These are phyloP conservation scores for Maniola jurtina DNA, from an alignment of 1,140 invertebrate species.

Conservation along the genomic window DNA sequence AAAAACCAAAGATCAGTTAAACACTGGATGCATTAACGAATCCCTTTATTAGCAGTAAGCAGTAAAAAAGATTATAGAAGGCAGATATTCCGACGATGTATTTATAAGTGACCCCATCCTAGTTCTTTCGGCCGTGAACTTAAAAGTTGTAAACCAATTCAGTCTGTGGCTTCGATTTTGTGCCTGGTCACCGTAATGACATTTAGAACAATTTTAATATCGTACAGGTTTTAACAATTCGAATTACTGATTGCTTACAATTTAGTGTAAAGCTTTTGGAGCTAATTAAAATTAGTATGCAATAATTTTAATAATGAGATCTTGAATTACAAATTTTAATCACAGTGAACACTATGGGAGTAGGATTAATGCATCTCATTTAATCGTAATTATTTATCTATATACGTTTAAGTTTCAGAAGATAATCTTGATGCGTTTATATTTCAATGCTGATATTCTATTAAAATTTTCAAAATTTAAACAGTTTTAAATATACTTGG, in stretches of 20 bases:
- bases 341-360: conserved; percentile 38
- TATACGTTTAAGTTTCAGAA: conserved; percentile 32
- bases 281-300: conserved; percentile 30
- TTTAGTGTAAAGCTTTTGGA: conserved; percentile 30
- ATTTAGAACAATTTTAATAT: too few species aligned
- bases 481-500: conserved; percentile 37
- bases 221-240: conserved; percentile 21
- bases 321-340: conserved; percentile 32
- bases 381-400: conserved; percentile 31
- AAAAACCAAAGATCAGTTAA: too few species aligned
- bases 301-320: conserved; percentile 28
- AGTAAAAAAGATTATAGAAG: not conserved
- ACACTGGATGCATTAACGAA: not conserved
- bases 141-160: conserved; percentile 47
- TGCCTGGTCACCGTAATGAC: conserved; percentile 41
- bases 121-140: not conserved
- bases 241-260: conserved; percentile 23
- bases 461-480: conserved; percentile 39
- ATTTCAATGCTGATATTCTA: conserved; percentile 32
- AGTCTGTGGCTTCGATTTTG: conserved; percentile 39
- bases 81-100: too few species aligned
- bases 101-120: too few species aligned
- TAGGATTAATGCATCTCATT: conserved; percentile 31
- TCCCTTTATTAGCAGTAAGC: not conserved
- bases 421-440: conserved; percentile 28